Evolutionary conservation across 2,797 vertebrate species (phyloP).

Genomic region (Ceryle rudis): DNA sequence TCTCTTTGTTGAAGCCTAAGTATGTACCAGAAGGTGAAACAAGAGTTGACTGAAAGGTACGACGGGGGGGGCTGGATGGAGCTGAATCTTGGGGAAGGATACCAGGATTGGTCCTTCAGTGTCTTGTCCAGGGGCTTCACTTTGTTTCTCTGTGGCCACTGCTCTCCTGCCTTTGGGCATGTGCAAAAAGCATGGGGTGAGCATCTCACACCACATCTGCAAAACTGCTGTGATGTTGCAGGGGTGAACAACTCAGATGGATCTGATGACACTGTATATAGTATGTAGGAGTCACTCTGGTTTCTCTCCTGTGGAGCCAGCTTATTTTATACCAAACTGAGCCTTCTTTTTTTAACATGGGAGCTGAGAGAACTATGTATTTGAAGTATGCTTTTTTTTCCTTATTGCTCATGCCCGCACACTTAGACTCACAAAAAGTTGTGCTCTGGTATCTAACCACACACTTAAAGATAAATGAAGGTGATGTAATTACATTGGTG

Average conservation of each 20-base stretch:
- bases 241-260: not conserved
- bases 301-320: not conserved
- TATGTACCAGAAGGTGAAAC: not conserved
- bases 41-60: not conserved
- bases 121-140: not conserved
- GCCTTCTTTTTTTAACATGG: not conserved
- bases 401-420: not conserved
- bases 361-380: not conserved
- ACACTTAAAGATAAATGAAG: not conserved
- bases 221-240: not conserved
- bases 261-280: not conserved
- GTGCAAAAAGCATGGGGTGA: rapidly evolving
- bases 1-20: not conserved
- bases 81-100: not conserved
- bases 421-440: not conserved
- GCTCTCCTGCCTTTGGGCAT: rapidly evolving
- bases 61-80: not conserved
- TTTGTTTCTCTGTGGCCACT: not conserved
- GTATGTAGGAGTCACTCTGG: not conserved
- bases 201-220: not conserved
- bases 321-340: not conserved
- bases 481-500: not conserved
- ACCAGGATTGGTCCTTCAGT: rapidly evolving
- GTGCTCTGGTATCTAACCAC: not conserved
- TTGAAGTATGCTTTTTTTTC: not conserved